Base-by-base conservation (phyloP, 2,888 invertebrate species). In the Synergus umbraculus region DNA sequence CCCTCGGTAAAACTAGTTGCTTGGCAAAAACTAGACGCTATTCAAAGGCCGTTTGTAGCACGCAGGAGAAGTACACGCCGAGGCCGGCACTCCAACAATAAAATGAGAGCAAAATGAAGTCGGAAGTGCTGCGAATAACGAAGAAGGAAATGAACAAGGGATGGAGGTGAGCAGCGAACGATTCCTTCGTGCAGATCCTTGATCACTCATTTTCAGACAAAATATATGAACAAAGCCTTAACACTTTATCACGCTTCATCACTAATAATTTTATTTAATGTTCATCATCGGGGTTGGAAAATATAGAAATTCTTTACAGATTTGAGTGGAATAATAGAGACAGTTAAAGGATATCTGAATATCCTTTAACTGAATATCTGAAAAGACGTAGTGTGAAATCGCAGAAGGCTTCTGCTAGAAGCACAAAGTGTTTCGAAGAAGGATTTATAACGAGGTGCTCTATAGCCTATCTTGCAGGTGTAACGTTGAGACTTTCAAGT, bases 11-110 rank as follows among this genome's bases (percentile, higher is more conserved):
- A 89, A 89, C 89, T 88, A 89, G 89, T 88, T 86, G 86, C 79
- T 67, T 80, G 78, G 85, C 88, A 89, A 89, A 89, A 89, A 89
- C 88, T 89, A 88, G 89, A 88, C 84, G 85, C 89, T 86, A 89
- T 88, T 89, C 88, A 89, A 89, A 88, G 87, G 85, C 86, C 83
- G 88, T 87, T 86, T 85, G 85, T 86, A 85, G 83, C 85, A 79
- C 83, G 84, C 83, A 79, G 85, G 73, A 77, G 58, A 49, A 73
- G 49, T 73, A 73, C 73, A 37, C 73, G 73, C 29, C 54, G 73
- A 54, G 73, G 73, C 46, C 73, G 67, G 49, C 69, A 69, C 69
- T 69, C 49, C 29, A 29, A 69, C 69, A 37, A 69, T 49, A 49
- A 69, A 69, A 69, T 49, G 49, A 69, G 49, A 69, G 49, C 46